These are phyloP conservation scores for Corythornis cristatus DNA, from an alignment of 2,113 vertebrate species.

Conservation along the genomic window DNA sequence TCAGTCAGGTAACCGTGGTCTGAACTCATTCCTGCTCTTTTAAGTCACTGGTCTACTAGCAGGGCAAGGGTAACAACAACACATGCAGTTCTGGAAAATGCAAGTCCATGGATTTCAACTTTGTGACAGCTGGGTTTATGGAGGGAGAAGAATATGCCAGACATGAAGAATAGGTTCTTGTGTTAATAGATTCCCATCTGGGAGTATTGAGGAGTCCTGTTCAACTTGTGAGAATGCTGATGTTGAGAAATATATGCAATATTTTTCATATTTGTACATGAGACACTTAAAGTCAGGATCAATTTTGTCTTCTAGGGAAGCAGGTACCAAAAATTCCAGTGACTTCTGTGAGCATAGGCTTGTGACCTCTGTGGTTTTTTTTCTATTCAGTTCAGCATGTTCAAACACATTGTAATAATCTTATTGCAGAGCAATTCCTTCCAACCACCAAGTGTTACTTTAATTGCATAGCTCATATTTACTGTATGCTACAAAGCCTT, in stretches of 20 bases:
- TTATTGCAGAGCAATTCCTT: slow-evolving; percentile 35
- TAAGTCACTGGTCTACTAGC: neutral
- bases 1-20: neutral
- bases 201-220: neutral
- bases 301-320: neutral
- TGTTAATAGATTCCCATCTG: neutral
- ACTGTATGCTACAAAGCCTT: neutral
- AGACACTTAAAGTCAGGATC: neutral
- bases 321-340: neutral
- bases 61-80: neutral
- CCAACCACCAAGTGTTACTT: slow-evolving; percentile 10
- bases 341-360: neutral
- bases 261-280: neutral
- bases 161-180: neutral
- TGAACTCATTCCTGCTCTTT: neutral
- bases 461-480: slow-evolving; percentile 27
- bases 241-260: neutral
- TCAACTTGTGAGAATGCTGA: neutral
- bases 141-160: neutral
- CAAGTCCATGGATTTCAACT: neutral
- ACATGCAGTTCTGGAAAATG: neutral
- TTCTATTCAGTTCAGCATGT: neutral
- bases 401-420: slow-evolving; percentile 16
- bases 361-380: neutral
- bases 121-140: neutral